Conservation (phyloP, 2,113 vertebrate genomes). For the Pimephales promelas region DNA sequence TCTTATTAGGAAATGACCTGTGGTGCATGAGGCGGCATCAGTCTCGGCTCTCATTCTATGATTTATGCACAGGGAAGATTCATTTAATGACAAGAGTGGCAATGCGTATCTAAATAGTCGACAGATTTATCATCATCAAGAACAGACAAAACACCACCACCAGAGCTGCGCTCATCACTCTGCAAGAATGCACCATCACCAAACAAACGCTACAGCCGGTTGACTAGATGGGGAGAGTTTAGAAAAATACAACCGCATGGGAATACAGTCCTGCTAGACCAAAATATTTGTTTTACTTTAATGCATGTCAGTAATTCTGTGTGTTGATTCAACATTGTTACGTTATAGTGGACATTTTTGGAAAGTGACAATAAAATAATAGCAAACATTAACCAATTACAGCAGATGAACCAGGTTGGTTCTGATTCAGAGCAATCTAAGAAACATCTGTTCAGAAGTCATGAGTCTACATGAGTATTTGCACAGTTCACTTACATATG, state of each 20-base stretch:
- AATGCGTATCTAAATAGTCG: constrained; percentile 26
- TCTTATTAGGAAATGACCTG: constrained; percentile 71
- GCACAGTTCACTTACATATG: constrained; percentile 46
- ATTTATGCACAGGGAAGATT: constrained; percentile 64
- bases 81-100: constrained; percentile 55
- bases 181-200: background rate
- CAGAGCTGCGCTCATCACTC: constrained; percentile 11
- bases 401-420: constrained; percentile 19
- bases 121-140: constrained; percentile 50
- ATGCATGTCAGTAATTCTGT: background rate
- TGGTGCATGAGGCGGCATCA: constrained; percentile 37
- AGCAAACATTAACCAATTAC: constrained; percentile 28
- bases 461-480: constrained; percentile 46
- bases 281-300: constrained; percentile 18
- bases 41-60: constrained; percentile 51
- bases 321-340: background rate
- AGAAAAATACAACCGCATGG: background rate
- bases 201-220: constrained; percentile 22
- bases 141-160: constrained; percentile 33
- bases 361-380: constrained; percentile 50
- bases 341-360: constrained; percentile 22
- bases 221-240: constrained; percentile 28
- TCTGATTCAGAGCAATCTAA: constrained; percentile 46
- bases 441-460: constrained; percentile 46
- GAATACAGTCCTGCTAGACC: background rate